Evolutionary conservation across 2,888 invertebrate species (phyloP).

Genomic region (Acrobasis repandana): DNA sequence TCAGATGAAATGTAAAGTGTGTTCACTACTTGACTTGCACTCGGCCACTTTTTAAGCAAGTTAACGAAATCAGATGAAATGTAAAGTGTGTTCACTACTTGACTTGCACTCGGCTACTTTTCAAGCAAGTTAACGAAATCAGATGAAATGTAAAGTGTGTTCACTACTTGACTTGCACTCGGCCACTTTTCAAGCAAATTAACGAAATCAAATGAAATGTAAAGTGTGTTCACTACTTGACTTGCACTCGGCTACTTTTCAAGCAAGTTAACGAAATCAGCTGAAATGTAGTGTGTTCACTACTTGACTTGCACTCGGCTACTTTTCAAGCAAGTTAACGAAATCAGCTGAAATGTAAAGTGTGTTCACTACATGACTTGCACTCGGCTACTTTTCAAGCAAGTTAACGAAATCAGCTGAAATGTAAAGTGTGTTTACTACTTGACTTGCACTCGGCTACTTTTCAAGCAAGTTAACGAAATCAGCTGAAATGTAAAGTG

Average conservation of each 20-base stretch:
- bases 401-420: slow-evolving; percentile 83
- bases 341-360: slow-evolving; percentile 79
- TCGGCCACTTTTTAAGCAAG: too few species aligned
- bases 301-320: too few species aligned
- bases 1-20: slow-evolving; percentile 67
- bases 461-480: slow-evolving; percentile 76
- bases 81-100: not conserved
- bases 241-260: slow-evolving; percentile 38
- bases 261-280: slow-evolving; percentile 82
- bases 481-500: slow-evolving; percentile 76
- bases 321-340: slow-evolving; percentile 76
- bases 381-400: slow-evolving; percentile 46
- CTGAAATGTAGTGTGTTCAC: slow-evolving; percentile 46
- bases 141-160: slow-evolving; percentile 63
- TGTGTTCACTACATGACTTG: too few species aligned
- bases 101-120: slow-evolving; percentile 30
- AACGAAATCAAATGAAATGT: slow-evolving; percentile 83
- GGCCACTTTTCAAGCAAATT: slow-evolving; percentile 60
- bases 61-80: slow-evolving; percentile 84
- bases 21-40: too few species aligned
- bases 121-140: slow-evolving; percentile 79
- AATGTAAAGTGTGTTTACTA: slow-evolving; percentile 23
- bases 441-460: too few species aligned
- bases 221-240: not conserved
- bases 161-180: too few species aligned